Base-by-base conservation (phyloP, 2,113 vertebrate genomes). In the Ptyas mucosa region DNA sequence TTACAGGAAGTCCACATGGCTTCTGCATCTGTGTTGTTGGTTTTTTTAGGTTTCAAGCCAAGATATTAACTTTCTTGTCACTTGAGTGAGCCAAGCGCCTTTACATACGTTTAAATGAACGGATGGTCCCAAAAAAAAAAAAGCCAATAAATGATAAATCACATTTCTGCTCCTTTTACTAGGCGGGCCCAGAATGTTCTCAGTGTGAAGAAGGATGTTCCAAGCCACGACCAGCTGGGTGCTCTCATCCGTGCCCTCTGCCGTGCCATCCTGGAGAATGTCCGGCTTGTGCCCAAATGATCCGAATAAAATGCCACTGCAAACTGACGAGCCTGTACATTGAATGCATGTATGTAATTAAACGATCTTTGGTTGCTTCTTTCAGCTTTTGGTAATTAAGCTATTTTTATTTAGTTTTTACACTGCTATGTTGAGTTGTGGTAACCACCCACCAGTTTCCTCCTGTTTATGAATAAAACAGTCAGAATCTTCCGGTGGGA, bases 251-350 rank as follows among this genome's bases (percentile, higher is more conserved):
- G 0, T 99, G 98, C 93, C 94, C 95, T 92, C 93, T 98, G 88
- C 98, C 98, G 1, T 99, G 98, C 96, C 98, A 99, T 89, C 97
- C 97, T 61, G 98, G 97, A 46, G 95, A 96, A 81, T 99, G 98
- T 91, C 98, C 98, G 4, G 93, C 98, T 0, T 99, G 98, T 96
- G 96, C 97, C 89, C 98, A 98, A 94, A 98, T 98, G 98, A 95
- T 98, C 90, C 97, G 98, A 94, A 97, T 98, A 89, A 98, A 98
- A 94, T 99, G 98, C 95, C 98, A 99, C 96, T 99, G 98, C 97
- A 98, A 97, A 94, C 98, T 99, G 10, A 97, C 97, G 92, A 94
- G 94, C 81, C 96, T 99, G 0, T 99, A 98, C 94, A 97, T 99
- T 64, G 98, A 98, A 94, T 99, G 98, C 97, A 96, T 97, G 98